Base-by-base conservation (phyloP, 2,888 invertebrate species). In the Cephus sareptanus region DNA sequence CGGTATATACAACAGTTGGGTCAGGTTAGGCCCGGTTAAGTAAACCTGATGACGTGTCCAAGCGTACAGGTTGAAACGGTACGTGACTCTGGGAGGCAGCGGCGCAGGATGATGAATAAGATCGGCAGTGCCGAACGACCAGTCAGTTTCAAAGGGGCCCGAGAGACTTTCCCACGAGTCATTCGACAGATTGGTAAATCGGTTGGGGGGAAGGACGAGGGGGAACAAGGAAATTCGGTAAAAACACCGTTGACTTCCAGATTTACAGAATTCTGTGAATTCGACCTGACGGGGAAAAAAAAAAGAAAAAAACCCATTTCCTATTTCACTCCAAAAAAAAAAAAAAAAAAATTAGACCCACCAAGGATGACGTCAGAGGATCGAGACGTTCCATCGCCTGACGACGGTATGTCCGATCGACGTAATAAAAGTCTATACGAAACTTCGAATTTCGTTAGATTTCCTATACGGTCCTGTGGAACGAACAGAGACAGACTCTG, bases 141-240 rank as follows among this genome's bases (percentile, higher is more conserved):
- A 73, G n/a, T 11, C 34, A n/a, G 73, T 34, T 90, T 90, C 89
- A 83, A 81, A 81, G 85, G 86, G 87, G 89, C 87, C 87, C 87
- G 85, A 87, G 85, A 88, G 87, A 87, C 89, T 89, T 90, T 90
- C 90, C 90, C 87, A 87, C 84, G 87, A 89, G 56, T 56, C 23
- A 23, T 70, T 30, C 23, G 69, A 76, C n/a, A 37, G 56, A 23
- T 56, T 56, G 56, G 23, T 56, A 15, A 56, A 56, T 23, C 56
- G 56, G 40, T 6, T 6, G 6, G 6, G 6, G 6, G 9, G 56
- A 23, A 23, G 9, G 9, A 23, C 1, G 56, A 23, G 56, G 15
- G 56, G 56, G 9, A 0, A 23, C 23, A 56, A 23, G 56, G 23
- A 23, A 23, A 40, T 40, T 23, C 6, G 6, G 0, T 40, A 40